Evolutionary conservation across 2,888 invertebrate genomes (phyloP).

Genomic region (Orchesella flavescens): DNA sequence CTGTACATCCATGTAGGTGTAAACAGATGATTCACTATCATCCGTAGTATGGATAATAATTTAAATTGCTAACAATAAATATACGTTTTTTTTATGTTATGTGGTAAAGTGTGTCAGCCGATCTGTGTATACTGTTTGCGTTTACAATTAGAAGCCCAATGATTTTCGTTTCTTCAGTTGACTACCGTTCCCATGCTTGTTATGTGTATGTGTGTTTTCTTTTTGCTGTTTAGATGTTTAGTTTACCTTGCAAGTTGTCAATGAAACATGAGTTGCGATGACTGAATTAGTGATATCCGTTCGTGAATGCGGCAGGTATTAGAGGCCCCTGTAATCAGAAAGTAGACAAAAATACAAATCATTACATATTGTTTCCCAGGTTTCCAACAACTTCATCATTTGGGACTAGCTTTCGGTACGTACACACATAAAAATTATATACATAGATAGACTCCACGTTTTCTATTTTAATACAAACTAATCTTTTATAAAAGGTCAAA

Average conservation of each 20-base stretch:
- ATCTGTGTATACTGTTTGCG: not conserved
- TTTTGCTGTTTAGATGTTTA: constrained; percentile 2
- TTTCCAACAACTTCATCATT: too few relatives aligned
- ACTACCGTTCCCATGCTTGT: not conserved
- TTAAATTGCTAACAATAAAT: not conserved
- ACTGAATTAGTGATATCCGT: constrained; percentile 78
- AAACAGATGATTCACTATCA: too few relatives aligned
- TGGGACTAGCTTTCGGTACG: not conserved
- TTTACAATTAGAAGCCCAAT: not conserved
- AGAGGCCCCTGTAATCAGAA: constrained; percentile 87
- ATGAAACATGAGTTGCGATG: constrained; percentile 65
- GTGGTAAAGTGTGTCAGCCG: too few relatives aligned
- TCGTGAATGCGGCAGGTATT: constrained; percentile 98
- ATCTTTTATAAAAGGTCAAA: too few relatives aligned
- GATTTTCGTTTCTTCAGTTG: not conserved
- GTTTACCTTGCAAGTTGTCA: constrained; percentile 42
- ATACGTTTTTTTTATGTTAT: not conserved
- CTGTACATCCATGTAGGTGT: too few relatives aligned
- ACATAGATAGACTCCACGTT: too few relatives aligned
- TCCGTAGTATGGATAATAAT: not conserved
- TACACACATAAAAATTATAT: not conserved
- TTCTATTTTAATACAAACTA: too few relatives aligned
- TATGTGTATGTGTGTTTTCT: too few relatives aligned
- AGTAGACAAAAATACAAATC: constrained; percentile 69
- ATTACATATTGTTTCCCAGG: too few relatives aligned